A percentile compares a stretch with the other conserved stretches of the same genome.
These are phyloP conservation scores for Vollenhovia emeryi DNA, from an alignment of 1,140 invertebrate species.

Conservation along the genomic window DNA sequence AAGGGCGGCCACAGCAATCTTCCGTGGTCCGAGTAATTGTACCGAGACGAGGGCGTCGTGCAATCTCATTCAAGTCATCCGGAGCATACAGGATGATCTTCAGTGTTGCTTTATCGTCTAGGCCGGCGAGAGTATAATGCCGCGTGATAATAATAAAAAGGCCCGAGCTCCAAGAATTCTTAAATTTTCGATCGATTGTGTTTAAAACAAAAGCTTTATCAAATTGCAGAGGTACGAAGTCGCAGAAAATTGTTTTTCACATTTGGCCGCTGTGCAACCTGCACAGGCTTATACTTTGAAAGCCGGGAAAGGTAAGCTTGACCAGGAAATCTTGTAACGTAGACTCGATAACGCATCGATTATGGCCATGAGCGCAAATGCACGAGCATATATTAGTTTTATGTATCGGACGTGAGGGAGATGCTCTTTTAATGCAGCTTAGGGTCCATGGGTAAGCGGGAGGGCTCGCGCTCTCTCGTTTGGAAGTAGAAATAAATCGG, in stretches of 20 bases:
- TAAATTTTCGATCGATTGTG: not conserved
- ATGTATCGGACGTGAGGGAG: not conserved
- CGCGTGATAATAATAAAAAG: constrained; percentile 14
- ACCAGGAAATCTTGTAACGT: not conserved
- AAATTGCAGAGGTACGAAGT: not conserved
- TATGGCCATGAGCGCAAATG: not conserved
- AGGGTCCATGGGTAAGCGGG: not conserved
- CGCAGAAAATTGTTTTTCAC: not conserved
- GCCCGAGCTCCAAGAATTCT: not conserved
- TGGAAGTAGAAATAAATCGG: constrained; percentile 50
- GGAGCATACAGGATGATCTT: constrained; percentile 14
- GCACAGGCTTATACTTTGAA: not conserved
- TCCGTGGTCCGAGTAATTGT: constrained; percentile 41
- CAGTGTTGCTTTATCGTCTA: constrained; percentile 19
- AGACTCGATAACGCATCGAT: not conserved
- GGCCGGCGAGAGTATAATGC: not conserved
- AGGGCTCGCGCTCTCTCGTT: not conserved
- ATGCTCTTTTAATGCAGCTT: constrained; percentile 35
- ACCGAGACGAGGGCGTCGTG: constrained; percentile 35
- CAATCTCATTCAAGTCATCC: constrained; percentile 62
- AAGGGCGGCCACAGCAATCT: constrained; percentile 43
- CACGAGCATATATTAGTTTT: not conserved
- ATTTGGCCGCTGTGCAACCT: not conserved
- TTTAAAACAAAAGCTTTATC: not conserved
- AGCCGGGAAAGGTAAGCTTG: not conserved